Percentiles rank a stretch among this genome's conserved stretches.
Evolutionary conservation across 2,888 invertebrate genomes (phyloP).

Genomic region (Thera britannica): DNA sequence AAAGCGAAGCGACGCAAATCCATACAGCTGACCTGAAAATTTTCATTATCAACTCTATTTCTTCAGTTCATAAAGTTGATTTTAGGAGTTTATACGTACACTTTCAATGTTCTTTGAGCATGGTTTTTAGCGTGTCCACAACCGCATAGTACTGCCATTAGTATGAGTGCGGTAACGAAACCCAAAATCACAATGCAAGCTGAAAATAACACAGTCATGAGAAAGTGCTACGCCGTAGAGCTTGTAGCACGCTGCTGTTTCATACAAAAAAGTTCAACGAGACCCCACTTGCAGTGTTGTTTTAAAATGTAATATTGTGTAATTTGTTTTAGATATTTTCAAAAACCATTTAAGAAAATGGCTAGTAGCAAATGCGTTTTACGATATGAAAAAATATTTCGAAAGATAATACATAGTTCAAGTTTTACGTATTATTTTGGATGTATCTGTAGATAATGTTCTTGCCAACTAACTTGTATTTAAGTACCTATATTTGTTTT

Average conservation of each 20-base stretch:
- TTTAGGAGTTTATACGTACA: slow-evolving; percentile 58
- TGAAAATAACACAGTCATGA: slow-evolving; percentile 51
- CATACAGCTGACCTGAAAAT: slow-evolving; percentile 81
- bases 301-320: slow-evolving; percentile 5
- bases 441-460: no score
- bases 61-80: slow-evolving; percentile 7
- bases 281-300: slow-evolving; percentile 3
- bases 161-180: slow-evolving; percentile 74
- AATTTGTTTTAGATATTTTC: no score
- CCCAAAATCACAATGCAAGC: slow-evolving; percentile 70
- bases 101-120: slow-evolving; percentile 71
- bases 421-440: no score
- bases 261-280: slow-evolving; percentile 39
- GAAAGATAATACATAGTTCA: no score
- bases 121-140: slow-evolving; percentile 72
- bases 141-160: slow-evolving; percentile 80
- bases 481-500: no score
- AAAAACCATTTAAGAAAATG: no score
- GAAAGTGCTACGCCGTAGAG: slow-evolving; percentile 33
- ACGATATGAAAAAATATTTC: no score
- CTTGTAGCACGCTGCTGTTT: slow-evolving; percentile 29
- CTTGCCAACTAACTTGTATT: no score
- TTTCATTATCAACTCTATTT: slow-evolving; percentile 21
- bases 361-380: no score
- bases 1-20: slow-evolving; percentile 84